Base-by-base conservation (phyloP, 2,888 invertebrate genomes). In the Sycophila texana region DNA sequence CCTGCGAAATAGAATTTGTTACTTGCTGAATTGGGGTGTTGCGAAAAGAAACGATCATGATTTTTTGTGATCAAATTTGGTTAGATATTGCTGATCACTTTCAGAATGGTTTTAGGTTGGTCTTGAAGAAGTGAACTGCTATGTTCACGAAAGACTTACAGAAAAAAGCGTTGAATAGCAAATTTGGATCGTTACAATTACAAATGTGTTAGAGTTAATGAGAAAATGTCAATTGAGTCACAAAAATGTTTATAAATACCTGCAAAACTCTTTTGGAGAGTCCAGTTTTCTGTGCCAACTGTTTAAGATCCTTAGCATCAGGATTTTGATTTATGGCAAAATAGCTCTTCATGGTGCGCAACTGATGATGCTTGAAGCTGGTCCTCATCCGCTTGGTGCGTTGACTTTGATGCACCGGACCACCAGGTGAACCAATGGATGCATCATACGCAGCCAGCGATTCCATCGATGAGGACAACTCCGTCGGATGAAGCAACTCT, bases 321-420 rank as follows among this genome's bases (percentile, higher is more conserved):
- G 99, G 99, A 91, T 99, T 99, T 92, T 99, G 99, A 92, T 99
- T 99, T 88, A 99, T 96, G 71, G 97, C 96, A 91, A 99, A 99
- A 91, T 99, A 99, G 61, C 97, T 97, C 91, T 99, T 99, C 99
- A 99, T 99, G 73, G 99, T 98, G 81, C 99, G 92, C 82, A 99
- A 93, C 91, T 99, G 99, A 90, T 99, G 98, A 91, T 99, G 99
- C 90, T 99, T 99, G 92, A 99, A 99, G 84, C 98, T 99, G 70
- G 99, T 99, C 77, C 99, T 93, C 97, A 99, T 99, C 78, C 99
- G 94, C 91, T 99, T 99, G 79, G 97, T 96, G 81, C 97, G 91
- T 90, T 92, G 95, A 91, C 84, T 92, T 89, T 91, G 90, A 82
- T 92, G 92, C n/a, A 94, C 93, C 79, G 94, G 94, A 1, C 94